A percentile compares a stretch with the other conserved stretches of the same genome.
phyloP scores from a whole-genome alignment of 2,113 vertebrate species.

The Pangasianodon hypophthalmus region DNA sequence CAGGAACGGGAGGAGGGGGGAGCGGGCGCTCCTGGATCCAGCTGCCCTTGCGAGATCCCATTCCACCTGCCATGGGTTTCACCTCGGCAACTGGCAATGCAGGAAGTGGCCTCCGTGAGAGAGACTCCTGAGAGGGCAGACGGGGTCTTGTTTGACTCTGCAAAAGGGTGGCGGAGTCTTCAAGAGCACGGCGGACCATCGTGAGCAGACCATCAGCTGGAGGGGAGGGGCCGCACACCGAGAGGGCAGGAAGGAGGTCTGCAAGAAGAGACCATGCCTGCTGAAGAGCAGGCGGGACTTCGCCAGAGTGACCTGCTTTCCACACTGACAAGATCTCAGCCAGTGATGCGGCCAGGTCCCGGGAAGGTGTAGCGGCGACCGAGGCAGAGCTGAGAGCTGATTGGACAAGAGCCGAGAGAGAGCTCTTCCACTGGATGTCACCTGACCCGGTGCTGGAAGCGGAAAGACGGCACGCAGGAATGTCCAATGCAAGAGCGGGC shows the following conservation, averaged over 20 bases:
- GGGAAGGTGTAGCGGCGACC: conserved; percentile 60
- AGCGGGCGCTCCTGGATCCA: conserved; percentile 88
- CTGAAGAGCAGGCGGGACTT: conserved; percentile 69
- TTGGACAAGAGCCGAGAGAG: conserved; percentile 71
- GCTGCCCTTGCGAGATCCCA: conserved; percentile 84
- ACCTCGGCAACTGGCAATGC: conserved; percentile 82
- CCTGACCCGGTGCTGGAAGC: conserved; percentile 77
- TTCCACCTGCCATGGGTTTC: conserved; percentile 73
- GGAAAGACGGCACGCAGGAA: conserved; percentile 70
- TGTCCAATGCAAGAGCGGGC: conserved; percentile 74
- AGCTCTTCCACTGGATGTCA: conserved; percentile 72
- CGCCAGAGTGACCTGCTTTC: conserved; percentile 70
- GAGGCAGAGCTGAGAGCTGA: conserved; percentile 65
- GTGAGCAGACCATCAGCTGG: conserved; percentile 68
- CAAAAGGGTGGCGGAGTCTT: conserved; percentile 71
- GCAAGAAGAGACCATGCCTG: conserved; percentile 74
- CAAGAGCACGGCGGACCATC: conserved; percentile 73
- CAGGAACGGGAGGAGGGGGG: conserved; percentile 80
- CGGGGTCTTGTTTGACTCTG: conserved; percentile 78
- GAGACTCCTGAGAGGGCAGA: conserved; percentile 83
- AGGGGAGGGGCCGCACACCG: conserved; percentile 61
- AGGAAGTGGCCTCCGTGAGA: conserved; percentile 85
- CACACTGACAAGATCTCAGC: conserved; percentile 76
- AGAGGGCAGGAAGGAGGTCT: conserved; percentile 71
- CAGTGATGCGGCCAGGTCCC: conserved; percentile 72